A percentile compares a stretch with the other conserved stretches of the same genome.
These are phyloP conservation scores for Troides oblongomaculatus DNA, from an alignment of 2,888 invertebrate species.

Conservation along the genomic window DNA sequence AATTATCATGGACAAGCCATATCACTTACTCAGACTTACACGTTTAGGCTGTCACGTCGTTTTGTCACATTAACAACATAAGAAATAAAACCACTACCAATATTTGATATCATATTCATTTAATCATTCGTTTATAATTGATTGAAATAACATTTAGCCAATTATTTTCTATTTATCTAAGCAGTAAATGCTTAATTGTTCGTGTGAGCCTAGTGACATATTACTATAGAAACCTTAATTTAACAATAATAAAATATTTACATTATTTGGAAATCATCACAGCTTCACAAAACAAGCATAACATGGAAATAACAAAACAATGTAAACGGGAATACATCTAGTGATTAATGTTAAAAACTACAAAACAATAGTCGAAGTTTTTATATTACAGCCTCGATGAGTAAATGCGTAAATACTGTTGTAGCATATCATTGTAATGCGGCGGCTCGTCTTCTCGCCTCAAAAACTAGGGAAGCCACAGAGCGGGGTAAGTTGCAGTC, in stretches of 20 bases:
- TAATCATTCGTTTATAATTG: slow-evolving; percentile 75
- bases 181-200: slow-evolving; percentile 71
- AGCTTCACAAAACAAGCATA: slow-evolving; percentile 79
- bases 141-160: slow-evolving; percentile 79
- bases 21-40: too few species aligned
- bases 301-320: slow-evolving; percentile 74
- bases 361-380: slow-evolving; percentile 51
- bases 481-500: neutral
- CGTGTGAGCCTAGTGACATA: slow-evolving; percentile 74
- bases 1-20: too few species aligned
- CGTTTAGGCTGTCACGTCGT: too few species aligned
- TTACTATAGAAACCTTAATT: slow-evolving; percentile 64
- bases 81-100: slow-evolving; percentile 49
- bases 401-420: slow-evolving; percentile 77
- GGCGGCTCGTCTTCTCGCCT: slow-evolving; percentile 8
- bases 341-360: slow-evolving; percentile 57
- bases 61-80: slow-evolving; percentile 11
- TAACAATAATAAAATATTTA: slow-evolving; percentile 76
- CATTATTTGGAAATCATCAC: slow-evolving; percentile 80
- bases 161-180: slow-evolving; percentile 64
- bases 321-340: slow-evolving; percentile 50
- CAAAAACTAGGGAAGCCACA: slow-evolving; percentile 7
- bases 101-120: slow-evolving; percentile 69
- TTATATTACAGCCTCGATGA: slow-evolving; percentile 61
- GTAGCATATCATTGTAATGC: slow-evolving; percentile 31